Evolutionary conservation across 2,888 invertebrate species (phyloP).

Genomic region (Chrysolina americana): DNA sequence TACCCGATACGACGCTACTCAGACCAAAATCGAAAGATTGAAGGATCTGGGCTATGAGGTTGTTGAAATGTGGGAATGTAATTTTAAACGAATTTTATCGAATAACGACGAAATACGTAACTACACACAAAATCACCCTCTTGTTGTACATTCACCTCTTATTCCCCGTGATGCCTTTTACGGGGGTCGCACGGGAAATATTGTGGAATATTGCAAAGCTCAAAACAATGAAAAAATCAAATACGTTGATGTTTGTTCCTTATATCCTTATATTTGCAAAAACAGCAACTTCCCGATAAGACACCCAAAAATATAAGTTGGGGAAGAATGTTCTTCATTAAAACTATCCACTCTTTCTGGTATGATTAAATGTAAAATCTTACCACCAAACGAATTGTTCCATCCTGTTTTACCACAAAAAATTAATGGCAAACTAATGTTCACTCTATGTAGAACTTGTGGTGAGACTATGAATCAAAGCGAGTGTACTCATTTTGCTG

Average conservation of each 20-base stretch:
- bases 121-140: conserved; percentile 26
- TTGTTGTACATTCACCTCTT: conserved; percentile 37
- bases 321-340: conserved; percentile 41
- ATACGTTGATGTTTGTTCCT: conserved; percentile 56
- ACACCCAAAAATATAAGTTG: conserved; percentile 53
- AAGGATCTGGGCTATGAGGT: not conserved
- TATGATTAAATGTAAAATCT: conserved; percentile 47
- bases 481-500: conserved; percentile 57
- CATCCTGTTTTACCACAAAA: conserved; percentile 48
- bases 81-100: not conserved
- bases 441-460: conserved; percentile 62
- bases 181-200: conserved; percentile 42
- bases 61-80: conserved; percentile 4
- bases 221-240: conserved; percentile 47
- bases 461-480: conserved; percentile 52
- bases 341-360: conserved; percentile 37
- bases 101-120: too few relatives aligned
- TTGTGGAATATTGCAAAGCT: conserved; percentile 30
- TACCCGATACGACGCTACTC: conserved; percentile 29
- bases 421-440: conserved; percentile 33
- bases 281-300: conserved; percentile 56
- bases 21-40: conserved; percentile 17
- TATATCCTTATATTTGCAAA: conserved; percentile 56
- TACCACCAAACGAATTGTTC: conserved; percentile 47
- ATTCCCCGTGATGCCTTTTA: conserved; percentile 47